Percentiles rank a stretch among this genome's conserved stretches.
Conservation (phyloP, 2,888 invertebrate genomes). For the Drosophila pseudotakahashii region DNA sequence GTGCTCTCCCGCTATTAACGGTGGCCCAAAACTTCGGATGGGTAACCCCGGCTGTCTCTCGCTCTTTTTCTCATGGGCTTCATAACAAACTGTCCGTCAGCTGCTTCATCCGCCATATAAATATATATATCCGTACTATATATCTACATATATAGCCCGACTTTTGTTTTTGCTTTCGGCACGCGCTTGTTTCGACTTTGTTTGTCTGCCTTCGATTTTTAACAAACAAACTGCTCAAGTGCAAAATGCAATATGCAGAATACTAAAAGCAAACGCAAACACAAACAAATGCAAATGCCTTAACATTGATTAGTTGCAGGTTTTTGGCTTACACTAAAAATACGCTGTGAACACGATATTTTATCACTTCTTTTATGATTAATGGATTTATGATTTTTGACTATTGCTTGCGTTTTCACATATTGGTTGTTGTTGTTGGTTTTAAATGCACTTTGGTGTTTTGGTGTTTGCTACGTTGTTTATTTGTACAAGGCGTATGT, state of each 20-base stretch:
- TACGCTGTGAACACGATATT: slow-evolving; percentile 50
- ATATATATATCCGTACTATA: neutral
- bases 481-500: slow-evolving; percentile 51
- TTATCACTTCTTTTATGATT: slow-evolving; percentile 41
- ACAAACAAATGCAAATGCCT: slow-evolving; percentile 33
- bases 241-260: slow-evolving; percentile 1
- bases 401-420: slow-evolving; percentile 24
- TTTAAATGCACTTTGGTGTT: slow-evolving; percentile 77
- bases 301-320: slow-evolving; percentile 56
- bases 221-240: slow-evolving; percentile 39
- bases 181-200: slow-evolving; percentile 61
- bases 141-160: neutral
- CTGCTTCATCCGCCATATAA: slow-evolving; percentile 54
- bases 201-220: slow-evolving; percentile 80
- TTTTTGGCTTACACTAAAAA: slow-evolving; percentile 60
- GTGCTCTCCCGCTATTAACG: slow-evolving; percentile 16
- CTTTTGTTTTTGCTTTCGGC: slow-evolving; percentile 53
- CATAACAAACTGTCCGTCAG: slow-evolving; percentile 68
- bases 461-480: slow-evolving; percentile 25
- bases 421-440: slow-evolving; percentile 1
- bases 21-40: neutral
- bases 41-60: neutral
- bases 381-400: slow-evolving; percentile 26
- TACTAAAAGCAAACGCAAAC: slow-evolving; percentile 4
- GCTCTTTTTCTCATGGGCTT: slow-evolving; percentile 30